These are phyloP conservation scores for Diaprepes abbreviatus DNA, from an alignment of 2,888 invertebrate genomes.

Conservation along the genomic window DNA sequence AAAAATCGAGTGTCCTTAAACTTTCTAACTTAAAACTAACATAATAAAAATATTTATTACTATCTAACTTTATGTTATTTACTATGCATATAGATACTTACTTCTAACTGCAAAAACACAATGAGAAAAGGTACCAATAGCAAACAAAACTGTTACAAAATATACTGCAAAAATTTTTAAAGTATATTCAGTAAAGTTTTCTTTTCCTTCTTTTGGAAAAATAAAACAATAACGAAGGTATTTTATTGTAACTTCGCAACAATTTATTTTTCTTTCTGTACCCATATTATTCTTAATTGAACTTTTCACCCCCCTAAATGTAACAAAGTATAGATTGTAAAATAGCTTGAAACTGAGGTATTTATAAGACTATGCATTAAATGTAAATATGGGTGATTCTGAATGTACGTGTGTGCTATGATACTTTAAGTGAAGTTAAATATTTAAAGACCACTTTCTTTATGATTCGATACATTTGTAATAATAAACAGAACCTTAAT, in stretches of 20 bases:
- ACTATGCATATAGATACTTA: too few relatives aligned
- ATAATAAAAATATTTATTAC: too few relatives aligned
- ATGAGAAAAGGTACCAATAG: not conserved
- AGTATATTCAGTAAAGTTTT: not conserved
- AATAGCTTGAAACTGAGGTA: not conserved
- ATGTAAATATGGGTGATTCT: too few relatives aligned
- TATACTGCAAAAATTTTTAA: not conserved
- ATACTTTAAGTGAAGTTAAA: too few relatives aligned
- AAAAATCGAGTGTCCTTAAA: too few relatives aligned
- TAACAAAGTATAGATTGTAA: not conserved
- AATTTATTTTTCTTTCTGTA: not conserved
- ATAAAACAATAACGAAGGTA: not conserved
- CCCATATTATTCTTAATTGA: not conserved
- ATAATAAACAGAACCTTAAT: too few relatives aligned
- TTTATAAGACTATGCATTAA: not conserved
- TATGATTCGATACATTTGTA: too few relatives aligned
- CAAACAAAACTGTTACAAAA: not conserved
- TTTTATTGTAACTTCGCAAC: conserved; percentile 12
- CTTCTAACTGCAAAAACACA: not conserved
- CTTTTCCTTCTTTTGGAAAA: conserved; percentile 9
- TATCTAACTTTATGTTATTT: too few relatives aligned
- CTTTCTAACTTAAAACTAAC: too few relatives aligned
- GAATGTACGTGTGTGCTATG: too few relatives aligned
- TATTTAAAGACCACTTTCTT: too few relatives aligned
- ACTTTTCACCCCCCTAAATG: not conserved